phyloP scores from a whole-genome alignment of 2,113 vertebrate genomes.

The Lophius piscatorius region DNA sequence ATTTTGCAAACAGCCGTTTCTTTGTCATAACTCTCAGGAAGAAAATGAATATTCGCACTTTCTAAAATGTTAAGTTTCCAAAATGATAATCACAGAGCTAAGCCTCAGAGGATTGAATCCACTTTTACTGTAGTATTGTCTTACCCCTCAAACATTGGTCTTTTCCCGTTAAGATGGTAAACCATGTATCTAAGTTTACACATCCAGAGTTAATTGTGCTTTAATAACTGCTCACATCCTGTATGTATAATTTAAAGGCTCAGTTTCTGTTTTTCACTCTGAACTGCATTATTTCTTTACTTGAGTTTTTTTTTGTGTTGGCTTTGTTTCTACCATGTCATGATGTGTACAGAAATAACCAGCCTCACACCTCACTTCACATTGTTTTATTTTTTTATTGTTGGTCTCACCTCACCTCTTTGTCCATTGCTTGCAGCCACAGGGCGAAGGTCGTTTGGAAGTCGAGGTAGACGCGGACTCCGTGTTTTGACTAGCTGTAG shows the following conservation, averaged over 20 bases:
- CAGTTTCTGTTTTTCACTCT: slow-evolving; percentile 23
- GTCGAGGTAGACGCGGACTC: slow-evolving; percentile 93
- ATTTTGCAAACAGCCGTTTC: background rate
- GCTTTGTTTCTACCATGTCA: slow-evolving; percentile 38
- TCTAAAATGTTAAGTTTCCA: no score
- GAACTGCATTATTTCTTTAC: slow-evolving; percentile 18
- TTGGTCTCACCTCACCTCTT: slow-evolving; percentile 80
- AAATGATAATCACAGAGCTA: no score
- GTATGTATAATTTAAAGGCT: slow-evolving; percentile 14
- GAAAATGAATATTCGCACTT: no score
- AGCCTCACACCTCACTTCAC: slow-evolving; percentile 42
- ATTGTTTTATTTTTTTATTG: slow-evolving; percentile 58
- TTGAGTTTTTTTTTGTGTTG: slow-evolving; percentile 21
- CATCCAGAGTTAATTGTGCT: slow-evolving; percentile 39
- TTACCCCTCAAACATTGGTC: no score
- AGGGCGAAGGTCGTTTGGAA: slow-evolving; percentile 91
- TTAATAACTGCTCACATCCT: slow-evolving; percentile 19
- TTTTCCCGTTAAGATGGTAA: no score
- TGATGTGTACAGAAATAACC: slow-evolving; percentile 17
- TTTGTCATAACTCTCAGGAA: no score
- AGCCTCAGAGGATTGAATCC: no score
- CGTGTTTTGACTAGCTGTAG: slow-evolving; percentile 83
- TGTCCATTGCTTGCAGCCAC: slow-evolving; percentile 91
- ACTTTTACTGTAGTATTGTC: no score
- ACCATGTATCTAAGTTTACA: no score